phyloP scores from a whole-genome alignment of 2,113 vertebrate genomes.

The Cyrtonyx montezumae region DNA sequence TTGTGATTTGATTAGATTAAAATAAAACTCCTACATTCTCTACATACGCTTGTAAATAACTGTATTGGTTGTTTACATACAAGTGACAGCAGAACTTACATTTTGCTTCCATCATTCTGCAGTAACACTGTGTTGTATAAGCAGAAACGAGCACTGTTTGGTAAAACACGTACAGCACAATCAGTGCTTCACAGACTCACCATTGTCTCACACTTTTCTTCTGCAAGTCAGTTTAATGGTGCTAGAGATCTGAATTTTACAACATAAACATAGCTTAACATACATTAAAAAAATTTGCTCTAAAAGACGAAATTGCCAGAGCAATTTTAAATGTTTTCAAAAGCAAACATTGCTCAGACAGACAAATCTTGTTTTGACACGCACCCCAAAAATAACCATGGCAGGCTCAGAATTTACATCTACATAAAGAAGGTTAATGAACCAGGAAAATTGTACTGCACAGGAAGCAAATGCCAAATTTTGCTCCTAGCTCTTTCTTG shows the following conservation, averaged over 20 bases:
- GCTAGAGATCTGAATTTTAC: not conserved
- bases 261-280: not conserved
- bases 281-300: not conserved
- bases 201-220: not conserved
- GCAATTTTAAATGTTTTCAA: not conserved
- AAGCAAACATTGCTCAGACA: conserved; percentile 15
- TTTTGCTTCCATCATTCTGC: not conserved
- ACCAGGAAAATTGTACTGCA: conserved; percentile 37
- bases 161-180: not conserved
- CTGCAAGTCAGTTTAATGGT: not conserved
- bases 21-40: not conserved
- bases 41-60: no score
- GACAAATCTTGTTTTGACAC: conserved; percentile 47
- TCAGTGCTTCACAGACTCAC: not conserved
- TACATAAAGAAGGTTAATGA: conserved; percentile 65
- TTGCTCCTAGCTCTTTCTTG: conserved; percentile 56
- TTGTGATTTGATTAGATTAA: not conserved
- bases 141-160: not conserved
- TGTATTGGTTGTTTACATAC: no score
- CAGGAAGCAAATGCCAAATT: conserved; percentile 65
- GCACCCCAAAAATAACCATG: conserved; percentile 30
- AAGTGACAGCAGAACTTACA: not conserved
- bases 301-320: not conserved
- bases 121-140: not conserved
- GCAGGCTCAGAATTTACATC: conserved; percentile 26